phyloP scores from a whole-genome alignment of 2,888 invertebrate genomes.

The Emmelina monodactyla region DNA sequence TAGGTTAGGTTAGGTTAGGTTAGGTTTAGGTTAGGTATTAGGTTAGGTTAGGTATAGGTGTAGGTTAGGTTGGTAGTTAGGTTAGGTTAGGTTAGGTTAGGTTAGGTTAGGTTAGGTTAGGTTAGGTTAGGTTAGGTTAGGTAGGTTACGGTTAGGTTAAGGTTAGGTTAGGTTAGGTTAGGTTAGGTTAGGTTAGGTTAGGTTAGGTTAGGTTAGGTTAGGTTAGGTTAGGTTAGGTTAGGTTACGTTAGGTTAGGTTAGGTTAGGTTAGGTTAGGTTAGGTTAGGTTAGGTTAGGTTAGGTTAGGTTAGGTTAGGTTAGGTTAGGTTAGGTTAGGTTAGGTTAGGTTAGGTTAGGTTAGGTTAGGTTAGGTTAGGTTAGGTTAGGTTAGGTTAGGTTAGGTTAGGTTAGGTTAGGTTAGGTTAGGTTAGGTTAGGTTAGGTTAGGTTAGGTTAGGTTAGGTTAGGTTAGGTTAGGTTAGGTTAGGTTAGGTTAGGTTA shows the following conservation, averaged over 20 bases:
- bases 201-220: conserved; percentile 11
- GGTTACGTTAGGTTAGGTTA: conserved; percentile 12
- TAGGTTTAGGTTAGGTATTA: conserved; percentile 13
- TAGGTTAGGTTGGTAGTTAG: conserved; percentile 9
- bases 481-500: conserved; percentile 10
- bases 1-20: conserved; percentile 14
- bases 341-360: conserved; percentile 7
- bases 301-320: conserved; percentile 9
- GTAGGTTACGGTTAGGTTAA: conserved; percentile 4
- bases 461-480: conserved; percentile 9
- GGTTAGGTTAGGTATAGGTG: conserved; percentile 11
- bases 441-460: conserved; percentile 4
- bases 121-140: conserved; percentile 11
- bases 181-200: conserved; percentile 7
- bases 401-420: conserved; percentile 2
- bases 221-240: conserved; percentile 13
- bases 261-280: conserved; percentile 9
- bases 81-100: conserved; percentile 12
- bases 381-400: conserved; percentile 7
- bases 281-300: conserved; percentile 1
- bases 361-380: conserved; percentile 8
- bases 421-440: conserved; percentile 9
- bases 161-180: conserved; percentile 5
- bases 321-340: conserved; percentile 7
- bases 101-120: conserved; percentile 12